Evolutionary conservation across 2,113 vertebrate species (phyloP).

Genomic region (Lampris megalopsis): DNA sequence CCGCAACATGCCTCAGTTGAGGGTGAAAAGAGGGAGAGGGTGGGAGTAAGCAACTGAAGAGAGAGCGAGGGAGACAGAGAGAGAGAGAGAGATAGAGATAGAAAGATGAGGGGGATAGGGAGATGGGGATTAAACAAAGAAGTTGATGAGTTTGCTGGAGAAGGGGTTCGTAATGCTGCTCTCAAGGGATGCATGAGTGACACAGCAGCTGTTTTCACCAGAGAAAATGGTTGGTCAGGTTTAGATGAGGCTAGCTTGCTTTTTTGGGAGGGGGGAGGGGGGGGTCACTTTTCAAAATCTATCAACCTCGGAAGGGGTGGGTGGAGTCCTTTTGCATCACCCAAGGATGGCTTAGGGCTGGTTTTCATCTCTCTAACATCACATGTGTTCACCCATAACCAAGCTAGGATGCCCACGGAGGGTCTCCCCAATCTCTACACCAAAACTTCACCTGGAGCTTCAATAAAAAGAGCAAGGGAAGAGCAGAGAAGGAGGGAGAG

Average conservation of each 20-base stretch:
- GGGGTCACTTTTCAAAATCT: background rate
- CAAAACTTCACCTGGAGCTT: background rate
- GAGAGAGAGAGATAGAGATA: background rate
- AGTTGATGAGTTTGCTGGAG: background rate
- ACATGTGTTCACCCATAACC: background rate
- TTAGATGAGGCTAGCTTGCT: background rate
- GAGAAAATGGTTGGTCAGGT: background rate
- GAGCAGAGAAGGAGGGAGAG: background rate
- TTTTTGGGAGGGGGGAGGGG: too few species aligned
- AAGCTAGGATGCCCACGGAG: conserved; percentile 26
- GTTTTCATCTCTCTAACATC: conserved; percentile 1
- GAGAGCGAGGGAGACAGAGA: conserved; percentile 4
- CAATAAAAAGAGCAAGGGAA: conserved; percentile 6
- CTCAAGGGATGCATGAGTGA: conserved; percentile 4
- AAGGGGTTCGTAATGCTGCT: conserved; percentile 5
- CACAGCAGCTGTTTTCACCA: background rate
- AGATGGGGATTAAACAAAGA: conserved; percentile 45
- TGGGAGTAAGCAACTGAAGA: background rate
- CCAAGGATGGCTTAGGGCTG: conserved; percentile 28
- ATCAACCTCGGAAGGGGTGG: conserved; percentile 5
- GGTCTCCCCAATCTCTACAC: background rate
- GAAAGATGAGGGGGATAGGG: background rate
- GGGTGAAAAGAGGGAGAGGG: background rate
- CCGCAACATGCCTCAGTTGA: conserved; percentile 17
- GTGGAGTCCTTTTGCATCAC: conserved; percentile 9